These are phyloP conservation scores for Sebastes trivittatus DNA, from an alignment of 2,797 vertebrate species.

Conservation along the genomic window DNA sequence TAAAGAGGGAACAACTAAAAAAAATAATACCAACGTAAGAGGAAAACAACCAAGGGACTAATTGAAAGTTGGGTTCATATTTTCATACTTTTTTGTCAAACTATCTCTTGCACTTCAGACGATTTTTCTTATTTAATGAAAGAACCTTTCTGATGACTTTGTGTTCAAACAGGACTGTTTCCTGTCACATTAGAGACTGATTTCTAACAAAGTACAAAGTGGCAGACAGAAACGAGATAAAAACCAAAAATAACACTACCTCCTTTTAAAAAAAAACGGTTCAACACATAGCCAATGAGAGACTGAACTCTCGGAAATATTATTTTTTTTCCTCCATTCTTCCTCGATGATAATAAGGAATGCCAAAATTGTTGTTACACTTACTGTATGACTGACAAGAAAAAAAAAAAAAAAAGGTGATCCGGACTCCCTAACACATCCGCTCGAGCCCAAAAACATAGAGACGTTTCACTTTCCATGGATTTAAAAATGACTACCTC, in stretches of 20 bases:
- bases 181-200: conserved; percentile 68
- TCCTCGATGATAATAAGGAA: conserved; percentile 67
- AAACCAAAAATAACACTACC: conserved; percentile 88
- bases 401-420: conserved; percentile 44
- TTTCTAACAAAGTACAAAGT: conserved; percentile 74
- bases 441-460: conserved; percentile 73
- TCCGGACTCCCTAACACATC: conserved; percentile 71
- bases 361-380: conserved; percentile 78
- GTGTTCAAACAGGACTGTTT: conserved; percentile 64
- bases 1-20: conserved; percentile 58
- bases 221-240: conserved; percentile 74
- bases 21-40: conserved; percentile 43
- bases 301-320: conserved; percentile 66
- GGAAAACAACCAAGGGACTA: conserved; percentile 67
- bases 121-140: conserved; percentile 68
- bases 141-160: conserved; percentile 67
- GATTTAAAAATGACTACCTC: conserved; percentile 84
- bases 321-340: conserved; percentile 61
- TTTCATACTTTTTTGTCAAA: conserved; percentile 62
- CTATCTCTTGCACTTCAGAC: conserved; percentile 73
- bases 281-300: conserved; percentile 74
- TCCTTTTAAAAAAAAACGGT: conserved; percentile 84
- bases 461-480: conserved; percentile 71
- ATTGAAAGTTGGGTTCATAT: conserved; percentile 59
- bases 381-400: conserved; percentile 61